Evolutionary conservation across 2,888 invertebrate species (phyloP).

Genomic region (Metellina segmentata): DNA sequence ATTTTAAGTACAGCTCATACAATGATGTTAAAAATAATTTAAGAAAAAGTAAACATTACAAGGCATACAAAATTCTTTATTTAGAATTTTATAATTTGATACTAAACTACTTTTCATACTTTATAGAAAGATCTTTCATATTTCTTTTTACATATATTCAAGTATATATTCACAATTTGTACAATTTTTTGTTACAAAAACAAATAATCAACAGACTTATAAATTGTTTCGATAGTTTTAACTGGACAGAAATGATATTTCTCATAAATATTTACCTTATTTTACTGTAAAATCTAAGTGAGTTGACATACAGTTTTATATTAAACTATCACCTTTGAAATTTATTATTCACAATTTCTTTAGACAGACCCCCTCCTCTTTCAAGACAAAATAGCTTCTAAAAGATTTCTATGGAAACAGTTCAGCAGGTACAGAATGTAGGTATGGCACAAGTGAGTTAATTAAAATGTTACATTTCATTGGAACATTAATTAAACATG

Average conservation of each 20-base stretch:
- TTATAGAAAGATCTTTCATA: slow-evolving; percentile 25
- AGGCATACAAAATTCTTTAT: slow-evolving; percentile 46
- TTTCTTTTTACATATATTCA: slow-evolving; percentile 36
- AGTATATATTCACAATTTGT: slow-evolving; percentile 61
- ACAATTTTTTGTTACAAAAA: slow-evolving; percentile 49
- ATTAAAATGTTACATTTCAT: slow-evolving; percentile 6
- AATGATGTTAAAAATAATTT: too few species aligned
- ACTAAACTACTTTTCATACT: slow-evolving; percentile 42
- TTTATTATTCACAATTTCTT: background rate
- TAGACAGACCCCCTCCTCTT: background rate
- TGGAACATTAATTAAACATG: background rate
- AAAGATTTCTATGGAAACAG: background rate
- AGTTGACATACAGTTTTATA: background rate
- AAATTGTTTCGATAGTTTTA: slow-evolving; percentile 25
- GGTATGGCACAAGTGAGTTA: slow-evolving; percentile 46
- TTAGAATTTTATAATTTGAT: slow-evolving; percentile 25
- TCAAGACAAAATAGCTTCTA: slow-evolving; percentile 1
- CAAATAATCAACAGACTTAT: slow-evolving; percentile 41
- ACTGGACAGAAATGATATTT: slow-evolving; percentile 10
- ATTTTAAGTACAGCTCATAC: too few species aligned
- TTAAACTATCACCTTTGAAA: background rate
- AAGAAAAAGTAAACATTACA: background rate
- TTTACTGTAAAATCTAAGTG: background rate
- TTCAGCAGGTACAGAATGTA: slow-evolving; percentile 44
- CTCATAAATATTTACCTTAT: background rate